A percentile compares a stretch with the other conserved stretches of the same genome.
These are phyloP conservation scores for Macroteleia sp. DNA, from an alignment of 2,888 invertebrate genomes.

Conservation along the genomic window DNA sequence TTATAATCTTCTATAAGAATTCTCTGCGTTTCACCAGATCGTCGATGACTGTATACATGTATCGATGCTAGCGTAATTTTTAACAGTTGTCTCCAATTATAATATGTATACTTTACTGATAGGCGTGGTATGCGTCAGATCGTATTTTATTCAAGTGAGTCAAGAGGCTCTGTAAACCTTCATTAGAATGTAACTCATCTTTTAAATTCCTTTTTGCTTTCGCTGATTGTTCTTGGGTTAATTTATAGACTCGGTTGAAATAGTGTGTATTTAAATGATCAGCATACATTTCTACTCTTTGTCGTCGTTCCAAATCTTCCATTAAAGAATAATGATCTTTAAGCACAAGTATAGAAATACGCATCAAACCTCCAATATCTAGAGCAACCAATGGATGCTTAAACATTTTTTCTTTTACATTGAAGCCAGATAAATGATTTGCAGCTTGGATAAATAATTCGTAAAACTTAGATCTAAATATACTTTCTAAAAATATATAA, in stretches of 20 bases:
- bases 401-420: slow-evolving; percentile 21
- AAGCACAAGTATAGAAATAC: not conserved
- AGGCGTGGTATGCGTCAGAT: not conserved
- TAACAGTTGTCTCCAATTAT: not conserved
- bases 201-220: not conserved
- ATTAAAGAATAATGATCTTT: not conserved
- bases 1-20: slow-evolving; percentile 11
- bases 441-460: not conserved
- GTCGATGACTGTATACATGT: not conserved
- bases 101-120: not conserved
- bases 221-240: not conserved
- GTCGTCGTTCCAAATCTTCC: not conserved
- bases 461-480: not conserved
- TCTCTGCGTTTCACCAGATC: slow-evolving; percentile 23
- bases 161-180: not conserved
- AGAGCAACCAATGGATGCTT: not conserved
- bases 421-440: not conserved
- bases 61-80: slow-evolving; percentile 2
- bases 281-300: not conserved
- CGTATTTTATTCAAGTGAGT: not conserved
- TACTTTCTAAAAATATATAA: too few relatives aligned
- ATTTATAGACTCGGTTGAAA: slow-evolving; percentile 6
- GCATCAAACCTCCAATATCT: not conserved
- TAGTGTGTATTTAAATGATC: slow-evolving; percentile 5
- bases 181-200: not conserved